Evolutionary conservation across 1,140 invertebrate species (phyloP), one percentile per base, ranked within the genome.

Genomic region (Anastrepha obliqua): DNA sequence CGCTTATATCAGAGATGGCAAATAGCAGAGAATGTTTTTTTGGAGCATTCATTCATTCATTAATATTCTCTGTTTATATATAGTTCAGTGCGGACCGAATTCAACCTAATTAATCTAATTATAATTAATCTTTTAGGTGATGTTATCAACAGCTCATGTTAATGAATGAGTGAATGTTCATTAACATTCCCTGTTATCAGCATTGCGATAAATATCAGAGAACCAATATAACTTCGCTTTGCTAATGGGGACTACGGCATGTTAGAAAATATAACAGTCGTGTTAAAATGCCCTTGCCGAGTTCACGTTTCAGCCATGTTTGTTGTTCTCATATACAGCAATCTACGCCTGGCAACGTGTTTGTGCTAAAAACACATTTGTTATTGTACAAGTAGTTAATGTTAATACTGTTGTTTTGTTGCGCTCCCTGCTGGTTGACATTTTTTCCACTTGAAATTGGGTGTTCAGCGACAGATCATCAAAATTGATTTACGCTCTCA

Each of bases 401-500:
- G 60, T 64, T 67, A 11, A 39, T 67, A 3, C 39, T 67, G 0
- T 42, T 7, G 39, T 47, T 74, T 5, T 44, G 15, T 17, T 29
- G 39, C 6, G 44, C 9, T 74, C 17, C 17, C 2, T 42, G 42
- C 6, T 47, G 29, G 29, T 29, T 29, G 67, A 47, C 42, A 42
- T 11, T 8, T 74, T 74, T 74, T 44, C 42, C 42, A 17, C 67
- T 74, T 74, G 67, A 74, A 74, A 74, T 74, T 74, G 17, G 29
- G 29, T 39, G 39, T 9, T 44, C 42, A 47, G 67, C 67, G 13
- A 74, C 67, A 13, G 42, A 47, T 47, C 39, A 74, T 74, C 42
- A 74, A 44, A 74, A 74, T 74, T 74, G 39, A 74, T 74, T 74
- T 74, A 29, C 67, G 67, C 42, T 47, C 44, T 74, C 67, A 74